These are phyloP conservation scores for Dicycla oo DNA, from an alignment of 2,888 invertebrate species.

Conservation along the genomic window DNA sequence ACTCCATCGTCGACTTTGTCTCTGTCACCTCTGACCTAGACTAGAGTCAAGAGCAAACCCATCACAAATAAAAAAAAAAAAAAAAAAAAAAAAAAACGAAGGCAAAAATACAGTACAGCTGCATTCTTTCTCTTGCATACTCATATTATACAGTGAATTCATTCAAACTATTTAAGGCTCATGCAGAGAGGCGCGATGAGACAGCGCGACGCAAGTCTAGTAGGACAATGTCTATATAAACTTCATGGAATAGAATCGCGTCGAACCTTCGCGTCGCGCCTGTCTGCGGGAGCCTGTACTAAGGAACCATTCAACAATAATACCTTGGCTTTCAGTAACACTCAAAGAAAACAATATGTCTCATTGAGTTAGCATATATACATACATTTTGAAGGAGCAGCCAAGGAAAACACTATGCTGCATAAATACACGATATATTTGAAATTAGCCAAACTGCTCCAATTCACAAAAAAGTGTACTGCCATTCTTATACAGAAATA, in stretches of 20 bases:
- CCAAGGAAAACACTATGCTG: not conserved
- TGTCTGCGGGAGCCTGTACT: too few species aligned
- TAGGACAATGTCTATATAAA: too few species aligned
- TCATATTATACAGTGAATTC: not conserved
- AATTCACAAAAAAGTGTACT: constrained; percentile 1
- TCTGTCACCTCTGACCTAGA: too few species aligned
- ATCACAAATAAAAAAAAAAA: too few species aligned
- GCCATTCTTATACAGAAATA: not conserved
- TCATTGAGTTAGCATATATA: not conserved
- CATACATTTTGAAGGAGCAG: constrained; percentile 10
- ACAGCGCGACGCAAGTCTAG: too few species aligned
- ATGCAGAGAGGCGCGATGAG: too few species aligned
- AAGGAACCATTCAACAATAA: not conserved
- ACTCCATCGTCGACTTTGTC: too few species aligned
- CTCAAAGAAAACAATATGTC: constrained; percentile 4
- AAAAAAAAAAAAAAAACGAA: too few species aligned
- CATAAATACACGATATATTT: constrained; percentile 8
- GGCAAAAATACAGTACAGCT: too few species aligned
- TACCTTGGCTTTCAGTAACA: not conserved
- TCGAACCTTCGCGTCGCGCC: too few species aligned
- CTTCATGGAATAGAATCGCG: too few species aligned
- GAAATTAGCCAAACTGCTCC: not conserved
- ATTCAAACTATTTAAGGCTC: not conserved
- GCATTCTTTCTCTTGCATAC: not conserved
- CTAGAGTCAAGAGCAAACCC: too few species aligned